Evolutionary conservation across 2,113 vertebrate species (phyloP).

Genomic region (Isurus oxyrinchus): DNA sequence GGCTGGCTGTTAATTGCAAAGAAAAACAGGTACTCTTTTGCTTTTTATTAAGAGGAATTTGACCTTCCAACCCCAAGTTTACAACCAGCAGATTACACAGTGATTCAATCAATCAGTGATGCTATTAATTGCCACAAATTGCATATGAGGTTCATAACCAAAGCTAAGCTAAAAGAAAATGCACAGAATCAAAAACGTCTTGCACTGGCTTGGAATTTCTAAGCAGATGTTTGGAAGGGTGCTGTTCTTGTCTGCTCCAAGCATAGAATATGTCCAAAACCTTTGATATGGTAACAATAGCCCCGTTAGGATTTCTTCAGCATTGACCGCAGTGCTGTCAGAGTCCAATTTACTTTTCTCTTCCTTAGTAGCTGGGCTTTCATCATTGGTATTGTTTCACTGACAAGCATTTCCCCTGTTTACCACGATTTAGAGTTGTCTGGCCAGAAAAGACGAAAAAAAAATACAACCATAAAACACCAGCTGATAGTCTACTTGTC

Average conservation of each 20-base stretch:
- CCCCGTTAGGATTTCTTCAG: neutral
- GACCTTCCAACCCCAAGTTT: neutral
- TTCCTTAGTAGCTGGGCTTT: neutral
- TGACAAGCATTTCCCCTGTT: constrained; percentile 17
- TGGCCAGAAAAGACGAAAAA: neutral
- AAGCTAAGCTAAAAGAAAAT: neutral
- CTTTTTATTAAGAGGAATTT: neutral
- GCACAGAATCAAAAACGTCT: neutral
- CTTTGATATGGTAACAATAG: neutral
- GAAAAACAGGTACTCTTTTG: neutral
- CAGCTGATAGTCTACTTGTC: constrained; percentile 18
- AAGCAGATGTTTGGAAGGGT: neutral
- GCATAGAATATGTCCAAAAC: neutral
- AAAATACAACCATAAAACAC: neutral
- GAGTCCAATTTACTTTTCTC: constrained; percentile 14
- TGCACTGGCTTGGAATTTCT: neutral
- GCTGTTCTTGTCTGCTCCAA: constrained; percentile 25
- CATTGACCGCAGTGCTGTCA: neutral
- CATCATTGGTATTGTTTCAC: neutral
- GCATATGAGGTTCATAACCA: neutral
- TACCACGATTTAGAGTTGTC: neutral
- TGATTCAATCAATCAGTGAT: neutral
- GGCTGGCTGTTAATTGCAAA: neutral
- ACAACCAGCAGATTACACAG: neutral
- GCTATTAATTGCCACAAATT: neutral